These are phyloP conservation scores for Idaea aversata DNA, from an alignment of 2,888 invertebrate species.

Conservation along the genomic window DNA sequence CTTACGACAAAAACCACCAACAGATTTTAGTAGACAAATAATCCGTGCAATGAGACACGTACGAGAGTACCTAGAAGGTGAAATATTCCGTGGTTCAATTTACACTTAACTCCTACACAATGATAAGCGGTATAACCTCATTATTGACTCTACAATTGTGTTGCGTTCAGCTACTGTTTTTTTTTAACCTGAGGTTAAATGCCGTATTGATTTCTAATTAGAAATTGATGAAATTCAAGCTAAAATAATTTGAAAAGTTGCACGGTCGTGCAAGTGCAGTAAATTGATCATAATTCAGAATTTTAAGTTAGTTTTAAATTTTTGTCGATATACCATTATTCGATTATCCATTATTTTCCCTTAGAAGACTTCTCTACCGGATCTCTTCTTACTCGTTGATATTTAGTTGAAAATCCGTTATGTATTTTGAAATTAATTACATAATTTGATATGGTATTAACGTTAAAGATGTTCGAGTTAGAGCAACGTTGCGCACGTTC, in stretches of 20 bases:
- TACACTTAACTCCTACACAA: conserved; percentile 58
- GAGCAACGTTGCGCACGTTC: conserved; percentile 15
- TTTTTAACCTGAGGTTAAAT: conserved; percentile 47
- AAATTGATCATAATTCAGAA: too few relatives aligned
- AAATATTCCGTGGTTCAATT: conserved; percentile 72
- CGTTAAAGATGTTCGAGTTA: background rate
- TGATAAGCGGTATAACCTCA: conserved; percentile 60
- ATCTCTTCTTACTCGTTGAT: background rate
- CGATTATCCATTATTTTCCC: too few relatives aligned
- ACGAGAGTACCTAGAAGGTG: conserved; percentile 54
- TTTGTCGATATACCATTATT: too few relatives aligned
- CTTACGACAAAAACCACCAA: conserved; percentile 59
- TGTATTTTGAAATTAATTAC: background rate
- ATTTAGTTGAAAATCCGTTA: background rate
- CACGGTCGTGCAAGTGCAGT: conserved; percentile 1
- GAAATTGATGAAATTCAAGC: background rate
- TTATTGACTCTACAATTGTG: conserved; percentile 38
- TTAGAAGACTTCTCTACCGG: too few relatives aligned
- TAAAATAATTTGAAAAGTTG: background rate
- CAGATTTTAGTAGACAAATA: conserved; percentile 66
- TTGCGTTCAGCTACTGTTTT: conserved; percentile 48
- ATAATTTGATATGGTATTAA: background rate
- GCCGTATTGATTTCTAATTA: conserved; percentile 24
- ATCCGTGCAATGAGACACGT: conserved; percentile 77
- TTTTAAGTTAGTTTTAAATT: too few relatives aligned